Percentiles rank a stretch among this genome's conserved stretches.
phyloP scores from a whole-genome alignment of 2,113 vertebrate genomes.

The Passer domesticus region DNA sequence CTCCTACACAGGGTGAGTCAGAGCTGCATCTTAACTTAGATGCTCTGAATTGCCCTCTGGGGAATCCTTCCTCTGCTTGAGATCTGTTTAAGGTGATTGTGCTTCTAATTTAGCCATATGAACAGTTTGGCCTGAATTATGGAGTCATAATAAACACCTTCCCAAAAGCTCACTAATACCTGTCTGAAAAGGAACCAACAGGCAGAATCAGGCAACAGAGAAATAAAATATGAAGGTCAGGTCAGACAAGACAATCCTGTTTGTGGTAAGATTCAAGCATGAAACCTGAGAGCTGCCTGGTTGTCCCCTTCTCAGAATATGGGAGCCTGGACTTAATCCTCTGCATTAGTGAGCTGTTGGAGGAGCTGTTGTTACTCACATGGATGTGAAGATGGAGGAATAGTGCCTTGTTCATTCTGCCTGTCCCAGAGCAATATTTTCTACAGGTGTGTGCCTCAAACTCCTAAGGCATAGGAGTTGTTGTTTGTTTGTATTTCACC shows the following conservation, averaged over 20 bases:
- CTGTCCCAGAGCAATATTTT: not conserved
- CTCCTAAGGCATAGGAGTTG: not conserved
- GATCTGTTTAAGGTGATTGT: not conserved
- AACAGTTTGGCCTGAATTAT: not conserved
- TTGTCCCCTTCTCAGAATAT: not conserved
- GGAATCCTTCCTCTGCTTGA: not conserved
- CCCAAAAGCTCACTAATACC: not conserved
- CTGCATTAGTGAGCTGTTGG: not conserved
- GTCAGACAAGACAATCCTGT: not conserved
- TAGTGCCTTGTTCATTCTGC: not conserved
- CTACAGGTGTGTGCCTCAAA: not conserved
- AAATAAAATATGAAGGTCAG: not conserved
- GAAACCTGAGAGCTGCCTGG: not conserved
- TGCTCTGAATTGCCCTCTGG: not conserved
- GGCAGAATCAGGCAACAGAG: not conserved
- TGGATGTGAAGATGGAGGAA: not conserved
- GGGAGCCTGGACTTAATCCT: not conserved
- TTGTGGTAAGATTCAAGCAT: not conserved
- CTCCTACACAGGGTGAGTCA: not conserved
- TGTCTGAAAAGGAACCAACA: not conserved
- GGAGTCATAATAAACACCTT: not conserved
- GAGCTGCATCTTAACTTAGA: not conserved
- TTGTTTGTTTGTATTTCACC: not conserved
- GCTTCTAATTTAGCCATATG: not conserved
- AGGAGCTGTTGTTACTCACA: not conserved